Evolutionary conservation across 1,140 invertebrate species (phyloP).

Genomic region (Apis laboriosa): DNA sequence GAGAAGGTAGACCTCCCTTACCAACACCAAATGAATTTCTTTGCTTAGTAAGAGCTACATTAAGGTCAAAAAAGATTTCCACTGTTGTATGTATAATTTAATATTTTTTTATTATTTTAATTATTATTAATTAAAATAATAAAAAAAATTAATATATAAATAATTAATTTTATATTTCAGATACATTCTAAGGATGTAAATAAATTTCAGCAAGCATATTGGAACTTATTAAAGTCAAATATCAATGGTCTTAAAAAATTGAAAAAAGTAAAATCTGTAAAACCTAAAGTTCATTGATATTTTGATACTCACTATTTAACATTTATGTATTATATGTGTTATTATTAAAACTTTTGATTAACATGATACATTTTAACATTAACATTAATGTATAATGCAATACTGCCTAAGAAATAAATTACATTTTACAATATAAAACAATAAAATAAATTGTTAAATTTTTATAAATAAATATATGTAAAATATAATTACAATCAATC

Average conservation of each 20-base stretch:
- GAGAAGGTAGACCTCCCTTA: conserved; percentile 81
- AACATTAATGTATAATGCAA: neutral
- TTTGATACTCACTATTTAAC: neutral
- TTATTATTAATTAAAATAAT: no score
- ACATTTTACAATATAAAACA: conserved; percentile 28
- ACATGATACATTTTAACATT: conserved; percentile 4
- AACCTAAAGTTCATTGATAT: conserved; percentile 84
- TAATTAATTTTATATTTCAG: conserved; percentile 75
- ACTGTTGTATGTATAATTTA: conserved; percentile 84
- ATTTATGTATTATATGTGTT: conserved; percentile 25
- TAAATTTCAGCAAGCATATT: conserved; percentile 92
- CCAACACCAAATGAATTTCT: conserved; percentile 86
- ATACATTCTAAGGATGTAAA: conserved; percentile 90
- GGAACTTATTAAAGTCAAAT: conserved; percentile 91
- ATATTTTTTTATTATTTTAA: neutral
- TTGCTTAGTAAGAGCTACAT: conserved; percentile 87
- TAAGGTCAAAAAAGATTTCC: conserved; percentile 88
- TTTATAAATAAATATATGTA: neutral
- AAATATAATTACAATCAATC: neutral
- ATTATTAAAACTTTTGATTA: conserved; percentile 47
- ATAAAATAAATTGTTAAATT: neutral
- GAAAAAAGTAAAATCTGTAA: conserved; percentile 89
- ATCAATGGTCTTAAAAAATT: conserved; percentile 93
- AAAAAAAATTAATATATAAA: neutral
- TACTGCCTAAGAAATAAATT: conserved; percentile 21